These are phyloP conservation scores for Gambelia wislizenii DNA, from an alignment of 2,797 vertebrate species.

Conservation along the genomic window DNA sequence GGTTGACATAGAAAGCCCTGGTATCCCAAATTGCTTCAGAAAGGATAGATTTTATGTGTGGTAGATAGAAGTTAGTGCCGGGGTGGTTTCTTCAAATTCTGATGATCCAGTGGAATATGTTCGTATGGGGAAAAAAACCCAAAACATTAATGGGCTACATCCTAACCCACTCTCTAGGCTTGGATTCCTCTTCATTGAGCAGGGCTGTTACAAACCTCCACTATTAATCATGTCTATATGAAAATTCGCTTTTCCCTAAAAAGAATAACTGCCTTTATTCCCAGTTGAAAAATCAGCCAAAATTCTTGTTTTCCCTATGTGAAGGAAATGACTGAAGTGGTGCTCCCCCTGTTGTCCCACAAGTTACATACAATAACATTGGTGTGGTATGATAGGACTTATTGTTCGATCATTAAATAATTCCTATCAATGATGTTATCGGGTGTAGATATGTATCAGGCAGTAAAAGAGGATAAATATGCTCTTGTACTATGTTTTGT, in stretches of 20 bases:
- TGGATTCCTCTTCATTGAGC: neutral
- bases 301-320: conserved; percentile 48
- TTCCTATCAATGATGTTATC: conserved; percentile 69
- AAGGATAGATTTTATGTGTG: neutral
- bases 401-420: conserved; percentile 75
- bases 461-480: conserved; percentile 15
- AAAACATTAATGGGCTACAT: neutral
- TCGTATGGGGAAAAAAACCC: no score
- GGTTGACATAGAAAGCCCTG: neutral
- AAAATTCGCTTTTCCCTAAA: conserved; percentile 71
- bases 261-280: conserved; percentile 70
- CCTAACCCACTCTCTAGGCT: no score
- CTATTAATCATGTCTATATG: neutral
- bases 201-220: fast-evolving
- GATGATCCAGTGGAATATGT: neutral
- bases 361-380: conserved; percentile 69
- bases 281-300: conserved; percentile 77
- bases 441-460: conserved; percentile 78
- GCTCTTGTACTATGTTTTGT: neutral
- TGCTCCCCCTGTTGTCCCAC: conserved; percentile 66
- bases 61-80: neutral
- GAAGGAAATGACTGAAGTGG: conserved; percentile 55
- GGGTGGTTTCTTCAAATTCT: neutral
- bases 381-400: conserved; percentile 46
- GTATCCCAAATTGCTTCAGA: neutral